Evolutionary conservation across 2,888 invertebrate genomes (phyloP), one percentile per base, ranked within the genome.

Genomic region (Drosophila histrio): DNA sequence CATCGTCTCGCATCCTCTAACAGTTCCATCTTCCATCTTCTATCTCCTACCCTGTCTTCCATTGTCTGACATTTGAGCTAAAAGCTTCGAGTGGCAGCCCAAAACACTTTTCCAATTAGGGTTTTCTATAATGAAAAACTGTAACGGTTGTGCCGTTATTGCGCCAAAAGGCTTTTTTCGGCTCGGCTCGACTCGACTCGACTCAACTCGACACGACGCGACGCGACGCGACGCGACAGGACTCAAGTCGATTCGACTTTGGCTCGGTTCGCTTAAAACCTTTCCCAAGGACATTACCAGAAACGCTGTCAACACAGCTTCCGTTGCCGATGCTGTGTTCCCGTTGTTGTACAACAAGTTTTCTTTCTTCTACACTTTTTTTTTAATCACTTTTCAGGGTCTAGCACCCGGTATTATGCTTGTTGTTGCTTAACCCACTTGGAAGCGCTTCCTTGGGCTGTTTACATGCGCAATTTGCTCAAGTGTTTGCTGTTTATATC

Each of bases 361-460:
- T 68, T 60, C 72, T 62, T 57, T 56, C 50, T 52, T 39, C 32
- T 43, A 19, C n/a, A n/a, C 17, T 41, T 39, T 43, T 72, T 86
- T 88, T 86, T 88, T 83, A 83, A 83, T 88, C 88, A 88, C 82
- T 83, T 83, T 83, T 88, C 87, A 83, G 88, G 88, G 88, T 83
- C 80, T 88, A 80, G 71, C 84, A 74, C 77, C 68, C 56, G 52
- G 34, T 30, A 56, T 72, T 56, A 38, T 44, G 39, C 44, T 57
- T 28, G 46, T 68, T 49, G 43, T 34, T 72, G 56, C 44, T 53
- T 60, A 73, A 57, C 65, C 77, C 77, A 77, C 66, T 72, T 56
- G 49, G 44, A 56, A 47, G 59, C 54, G 54, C 63, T 62, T 81
- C 66, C 79, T 70, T 70, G 32, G 65, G 65, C 71, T 82, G 80